phyloP scores from a whole-genome alignment of 2,797 vertebrate species.

The Monodelphis domestica region DNA sequence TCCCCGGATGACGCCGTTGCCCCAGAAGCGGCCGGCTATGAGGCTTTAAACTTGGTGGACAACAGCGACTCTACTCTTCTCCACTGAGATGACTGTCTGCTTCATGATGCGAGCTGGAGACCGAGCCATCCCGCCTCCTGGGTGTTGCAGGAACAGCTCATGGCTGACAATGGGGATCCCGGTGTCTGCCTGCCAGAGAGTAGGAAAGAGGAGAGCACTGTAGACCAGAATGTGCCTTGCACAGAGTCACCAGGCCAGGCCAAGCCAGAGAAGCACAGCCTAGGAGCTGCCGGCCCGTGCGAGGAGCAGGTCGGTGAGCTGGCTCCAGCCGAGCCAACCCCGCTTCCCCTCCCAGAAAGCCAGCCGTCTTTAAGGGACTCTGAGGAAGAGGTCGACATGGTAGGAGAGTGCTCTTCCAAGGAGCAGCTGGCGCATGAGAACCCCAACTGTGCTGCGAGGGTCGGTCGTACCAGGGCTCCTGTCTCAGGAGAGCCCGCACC shows the following conservation, averaged over 20 bases:
- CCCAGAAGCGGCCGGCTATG: constrained; percentile 86
- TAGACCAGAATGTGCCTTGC: constrained; percentile 97
- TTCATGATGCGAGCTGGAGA: constrained; percentile 81
- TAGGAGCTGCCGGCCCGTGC: constrained; percentile 83
- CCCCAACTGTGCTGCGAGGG: constrained; percentile 78
- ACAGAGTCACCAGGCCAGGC: constrained; percentile 91
- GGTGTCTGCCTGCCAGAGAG: constrained; percentile 89
- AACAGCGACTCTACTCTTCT: constrained; percentile 88
- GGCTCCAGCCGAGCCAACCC: constrained; percentile 80
- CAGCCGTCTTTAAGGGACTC: constrained; percentile 91
- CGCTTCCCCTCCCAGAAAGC: constrained; percentile 88
- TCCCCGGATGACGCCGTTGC: constrained; percentile 84
- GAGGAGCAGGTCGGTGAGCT: constrained; percentile 81
- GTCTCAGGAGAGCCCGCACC: constrained; percentile 91
- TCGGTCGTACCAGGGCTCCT: constrained; percentile 82
- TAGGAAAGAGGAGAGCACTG: constrained; percentile 89
- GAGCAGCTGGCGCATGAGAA: constrained; percentile 89
- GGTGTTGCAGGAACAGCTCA: constrained; percentile 85
- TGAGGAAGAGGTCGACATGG: constrained; percentile 94
- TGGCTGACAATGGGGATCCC: constrained; percentile 88
- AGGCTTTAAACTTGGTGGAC: constrained; percentile 92
- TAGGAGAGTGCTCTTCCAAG: constrained; percentile 91
- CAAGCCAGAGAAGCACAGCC: constrained; percentile 89
- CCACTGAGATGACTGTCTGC: constrained; percentile 86
- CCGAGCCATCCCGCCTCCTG: constrained; percentile 83